A percentile compares a stretch with the other conserved stretches of the same genome.
phyloP scores from a whole-genome alignment of 2,113 vertebrate species.

The Chamaetylas fuelleborni region DNA sequence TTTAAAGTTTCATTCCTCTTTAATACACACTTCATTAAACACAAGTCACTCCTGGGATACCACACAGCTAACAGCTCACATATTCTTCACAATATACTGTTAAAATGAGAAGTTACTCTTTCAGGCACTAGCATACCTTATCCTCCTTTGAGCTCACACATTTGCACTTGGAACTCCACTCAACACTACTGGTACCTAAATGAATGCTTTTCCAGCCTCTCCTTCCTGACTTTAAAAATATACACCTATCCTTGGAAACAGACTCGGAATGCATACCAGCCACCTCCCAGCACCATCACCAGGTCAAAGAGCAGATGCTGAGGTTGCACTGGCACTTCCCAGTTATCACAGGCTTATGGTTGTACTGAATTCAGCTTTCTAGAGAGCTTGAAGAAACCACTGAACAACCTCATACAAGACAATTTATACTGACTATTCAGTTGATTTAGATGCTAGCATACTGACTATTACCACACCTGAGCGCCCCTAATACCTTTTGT shows the following conservation, averaged over 20 bases:
- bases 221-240: background rate
- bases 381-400: background rate
- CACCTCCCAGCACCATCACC: background rate
- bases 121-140: background rate
- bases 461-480: background rate
- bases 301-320: conserved; percentile 45
- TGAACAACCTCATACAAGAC: background rate
- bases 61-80: background rate
- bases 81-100: background rate
- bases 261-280: background rate
- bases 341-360: background rate
- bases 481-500: background rate
- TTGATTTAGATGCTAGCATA: background rate
- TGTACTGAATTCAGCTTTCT: background rate
- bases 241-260: background rate
- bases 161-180: background rate
- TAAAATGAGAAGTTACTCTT: background rate
- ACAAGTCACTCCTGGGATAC: background rate
- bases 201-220: background rate
- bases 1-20: background rate
- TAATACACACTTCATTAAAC: background rate
- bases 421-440: background rate
- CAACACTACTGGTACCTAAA: background rate
- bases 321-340: background rate
- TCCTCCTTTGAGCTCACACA: background rate